Percentiles rank a stretch among this genome's conserved stretches.
These are phyloP conservation scores for Rhodeus uyekii DNA, from an alignment of 2,797 vertebrate species.

Conservation along the genomic window DNA sequence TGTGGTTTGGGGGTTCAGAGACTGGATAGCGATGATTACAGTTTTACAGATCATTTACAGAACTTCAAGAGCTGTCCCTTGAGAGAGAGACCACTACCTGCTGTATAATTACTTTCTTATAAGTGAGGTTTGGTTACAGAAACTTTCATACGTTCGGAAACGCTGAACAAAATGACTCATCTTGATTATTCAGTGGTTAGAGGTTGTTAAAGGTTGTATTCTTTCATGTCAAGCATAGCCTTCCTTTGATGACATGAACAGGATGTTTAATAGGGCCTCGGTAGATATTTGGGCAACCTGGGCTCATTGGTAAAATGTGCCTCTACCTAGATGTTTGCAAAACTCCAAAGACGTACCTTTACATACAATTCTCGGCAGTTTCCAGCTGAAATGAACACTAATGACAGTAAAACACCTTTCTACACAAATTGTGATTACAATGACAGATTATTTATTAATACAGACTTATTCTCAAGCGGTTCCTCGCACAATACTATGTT, in stretches of 20 bases:
- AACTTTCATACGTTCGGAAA: not conserved
- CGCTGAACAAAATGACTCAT: not conserved
- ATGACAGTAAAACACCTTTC: not conserved
- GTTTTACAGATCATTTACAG: conserved; percentile 17
- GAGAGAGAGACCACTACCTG: not conserved
- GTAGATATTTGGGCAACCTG: not conserved
- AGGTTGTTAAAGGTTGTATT: not conserved
- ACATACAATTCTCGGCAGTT: not conserved
- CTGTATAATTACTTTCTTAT: conserved; percentile 25
- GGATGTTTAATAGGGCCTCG: not conserved
- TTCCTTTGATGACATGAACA: not conserved
- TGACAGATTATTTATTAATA: not conserved
- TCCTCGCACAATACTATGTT: not conserved
- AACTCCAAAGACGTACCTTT: not conserved
- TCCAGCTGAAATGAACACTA: not conserved
- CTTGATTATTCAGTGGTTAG: not conserved
- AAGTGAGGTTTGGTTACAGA: not conserved
- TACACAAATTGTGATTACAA: not conserved
- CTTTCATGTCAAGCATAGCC: not conserved
- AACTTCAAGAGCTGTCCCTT: not conserved
- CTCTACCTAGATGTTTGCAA: not conserved
- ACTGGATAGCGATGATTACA: conserved; percentile 3
- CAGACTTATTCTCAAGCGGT: not conserved
- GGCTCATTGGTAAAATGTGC: not conserved
- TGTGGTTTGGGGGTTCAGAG: not conserved